Evolutionary conservation across 2,797 vertebrate genomes (phyloP), one percentile per base, ranked within the genome.

Genomic region (Capromys pilorides): DNA sequence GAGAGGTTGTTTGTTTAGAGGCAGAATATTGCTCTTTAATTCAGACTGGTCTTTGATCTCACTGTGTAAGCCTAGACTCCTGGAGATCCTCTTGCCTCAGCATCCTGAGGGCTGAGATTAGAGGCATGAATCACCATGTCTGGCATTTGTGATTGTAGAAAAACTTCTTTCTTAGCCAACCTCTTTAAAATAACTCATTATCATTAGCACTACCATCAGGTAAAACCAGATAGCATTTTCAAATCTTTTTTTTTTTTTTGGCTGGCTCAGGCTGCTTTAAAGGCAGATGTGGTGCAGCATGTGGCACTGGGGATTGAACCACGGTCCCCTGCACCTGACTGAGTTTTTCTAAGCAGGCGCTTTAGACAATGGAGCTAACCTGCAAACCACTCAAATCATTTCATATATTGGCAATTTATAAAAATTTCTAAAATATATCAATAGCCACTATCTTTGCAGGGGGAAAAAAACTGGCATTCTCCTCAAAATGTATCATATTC

Each of bases 191-290:
- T 9, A 67, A 94, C 26, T 85, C 81, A 67, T 14, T 88, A n/a
- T 85, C 66, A 39, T 14, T 18, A 84, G 10, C 75, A 86, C 6
- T 75, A 80, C 6, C 61, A n/a, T 84, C 22, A 86, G 45, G 41
- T 71, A 95, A 96, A 88, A 94, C 33, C 36, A 82, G 67, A 64
- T n/a, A 84, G 3, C 22, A 89, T 86, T 95, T 78, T 6, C 49
- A 86, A 45, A 45, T 45, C 45, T 45, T 45, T 45, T 45, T 45
- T 45, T 45, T 45, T 45, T 45, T 45, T 45, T 45, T 45, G n/a
- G n/a, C n/a, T n/a, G n/a, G n/a, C n/a, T n/a, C n/a, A n/a, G 45
- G 45, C 45, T 45, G 45, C 45, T 8, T 45, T 45, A 45, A 45
- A 45, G 45, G 45, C 45, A 45, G 8, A 8, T 45, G 4, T 8